Conservation (phyloP, 1,140 invertebrate species). For the Drosophila oshimai region DNA sequence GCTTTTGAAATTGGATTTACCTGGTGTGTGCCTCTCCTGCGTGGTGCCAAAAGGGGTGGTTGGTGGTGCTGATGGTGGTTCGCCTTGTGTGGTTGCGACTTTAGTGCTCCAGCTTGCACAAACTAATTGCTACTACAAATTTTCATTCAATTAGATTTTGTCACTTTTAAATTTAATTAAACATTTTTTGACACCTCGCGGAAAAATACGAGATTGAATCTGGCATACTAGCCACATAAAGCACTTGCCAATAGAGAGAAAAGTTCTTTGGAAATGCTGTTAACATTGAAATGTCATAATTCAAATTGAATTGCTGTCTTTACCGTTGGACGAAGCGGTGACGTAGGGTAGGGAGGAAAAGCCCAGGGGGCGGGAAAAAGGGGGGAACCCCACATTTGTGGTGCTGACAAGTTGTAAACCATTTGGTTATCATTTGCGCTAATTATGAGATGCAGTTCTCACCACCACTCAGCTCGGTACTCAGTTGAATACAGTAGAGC, state of each 20-base stretch:
- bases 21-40: too few species aligned
- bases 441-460: constrained; percentile 51
- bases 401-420: constrained; percentile 52
- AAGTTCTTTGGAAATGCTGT: constrained; percentile 50
- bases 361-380: not conserved
- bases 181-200: constrained; percentile 46
- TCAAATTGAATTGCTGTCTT: constrained; percentile 77
- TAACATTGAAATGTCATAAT: constrained; percentile 81
- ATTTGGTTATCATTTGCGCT: constrained; percentile 63
- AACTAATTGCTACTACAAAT: constrained; percentile 74
- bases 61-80: not conserved
- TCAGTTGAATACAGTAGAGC: constrained; percentile 3
- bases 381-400: constrained; percentile 18
- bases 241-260: not conserved
- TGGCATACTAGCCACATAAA: not conserved
- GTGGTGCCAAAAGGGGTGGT: constrained; percentile 8
- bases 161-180: constrained; percentile 60
- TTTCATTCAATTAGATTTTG: constrained; percentile 75
- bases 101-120: constrained; percentile 20
- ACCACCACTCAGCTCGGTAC: not conserved
- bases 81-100: constrained; percentile 36
- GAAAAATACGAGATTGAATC: constrained; percentile 1
- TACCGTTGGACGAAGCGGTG: constrained; percentile 46
- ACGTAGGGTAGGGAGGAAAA: constrained; percentile 4
- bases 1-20: constrained; percentile 80